phyloP scores from a whole-genome alignment of 2,113 vertebrate genomes.

The human (Homo sapiens) region DNA sequence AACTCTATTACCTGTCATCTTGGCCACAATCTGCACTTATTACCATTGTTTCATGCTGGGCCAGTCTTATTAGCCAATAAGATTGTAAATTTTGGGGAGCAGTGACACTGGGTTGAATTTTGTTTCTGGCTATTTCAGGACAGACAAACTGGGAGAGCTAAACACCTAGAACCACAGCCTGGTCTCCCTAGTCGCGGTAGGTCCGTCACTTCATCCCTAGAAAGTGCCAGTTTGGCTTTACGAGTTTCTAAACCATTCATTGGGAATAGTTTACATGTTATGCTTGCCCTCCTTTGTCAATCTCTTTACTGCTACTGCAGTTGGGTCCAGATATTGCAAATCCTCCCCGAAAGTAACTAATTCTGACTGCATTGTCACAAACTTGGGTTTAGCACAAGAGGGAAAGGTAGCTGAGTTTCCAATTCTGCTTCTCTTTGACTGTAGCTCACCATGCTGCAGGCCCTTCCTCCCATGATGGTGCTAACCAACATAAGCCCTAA shows the following conservation, averaged over 20 bases:
- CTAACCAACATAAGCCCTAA: neutral
- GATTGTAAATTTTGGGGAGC: neutral
- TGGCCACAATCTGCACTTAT: neutral
- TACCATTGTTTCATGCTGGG: neutral
- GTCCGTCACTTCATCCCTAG: neutral
- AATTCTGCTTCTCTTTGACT: neutral
- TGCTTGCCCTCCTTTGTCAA: neutral
- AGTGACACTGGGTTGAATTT: neutral
- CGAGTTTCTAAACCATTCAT: neutral
- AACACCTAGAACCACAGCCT: neutral
- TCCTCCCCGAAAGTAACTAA: neutral
- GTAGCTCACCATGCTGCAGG: neutral
- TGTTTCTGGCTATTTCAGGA: constrained; percentile 21
- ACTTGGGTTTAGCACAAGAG: neutral
- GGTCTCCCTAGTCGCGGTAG: neutral
- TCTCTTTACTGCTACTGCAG: neutral
- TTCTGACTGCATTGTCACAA: neutral
- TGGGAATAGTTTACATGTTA: neutral
- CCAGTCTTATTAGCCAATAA: neutral
- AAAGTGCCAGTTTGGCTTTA: neutral
- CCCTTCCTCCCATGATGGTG: neutral
- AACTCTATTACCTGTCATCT: neutral
- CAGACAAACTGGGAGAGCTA: neutral
- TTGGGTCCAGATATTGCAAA: neutral
- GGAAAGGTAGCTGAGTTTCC: neutral